Evolutionary conservation across 2,888 invertebrate genomes (phyloP).

Genomic region (Reticulitermes lucifugus): DNA sequence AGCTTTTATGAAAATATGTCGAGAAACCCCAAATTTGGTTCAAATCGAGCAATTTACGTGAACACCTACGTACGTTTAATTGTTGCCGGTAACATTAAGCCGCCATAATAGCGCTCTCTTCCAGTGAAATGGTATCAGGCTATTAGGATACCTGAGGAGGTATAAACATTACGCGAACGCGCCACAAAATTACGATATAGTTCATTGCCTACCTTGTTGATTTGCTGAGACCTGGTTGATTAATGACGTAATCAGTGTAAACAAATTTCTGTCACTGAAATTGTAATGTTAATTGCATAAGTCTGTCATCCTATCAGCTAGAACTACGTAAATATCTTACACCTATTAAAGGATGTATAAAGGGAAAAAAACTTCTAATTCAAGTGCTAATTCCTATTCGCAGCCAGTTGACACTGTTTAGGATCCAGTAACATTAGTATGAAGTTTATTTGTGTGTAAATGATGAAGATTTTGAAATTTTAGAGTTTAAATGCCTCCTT

Average conservation of each 20-base stretch:
- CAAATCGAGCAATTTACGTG: no score
- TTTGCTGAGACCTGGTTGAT: not conserved
- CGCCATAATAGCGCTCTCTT: no score
- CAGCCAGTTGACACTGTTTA: conserved; percentile 11
- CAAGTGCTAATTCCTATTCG: conserved; percentile 38
- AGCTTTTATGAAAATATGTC: no score
- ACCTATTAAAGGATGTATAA: not conserved
- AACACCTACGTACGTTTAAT: no score
- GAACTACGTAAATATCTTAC: not conserved
- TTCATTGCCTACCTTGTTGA: no score
- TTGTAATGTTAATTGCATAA: not conserved
- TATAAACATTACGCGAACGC: no score
- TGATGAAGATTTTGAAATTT: not conserved
- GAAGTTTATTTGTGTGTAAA: conserved; percentile 26
- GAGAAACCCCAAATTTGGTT: no score
- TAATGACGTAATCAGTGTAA: not conserved
- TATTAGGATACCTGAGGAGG: no score
- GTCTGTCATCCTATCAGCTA: not conserved
- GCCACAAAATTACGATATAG: no score
- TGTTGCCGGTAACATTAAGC: no score
- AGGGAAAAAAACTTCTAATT: not conserved
- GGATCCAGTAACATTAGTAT: not conserved
- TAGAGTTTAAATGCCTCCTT: conserved; percentile 42
- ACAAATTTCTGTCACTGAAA: not conserved
- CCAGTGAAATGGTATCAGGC: no score